Evolutionary conservation across 1,140 invertebrate species (phyloP).

Genomic region (Ladona fulva): DNA sequence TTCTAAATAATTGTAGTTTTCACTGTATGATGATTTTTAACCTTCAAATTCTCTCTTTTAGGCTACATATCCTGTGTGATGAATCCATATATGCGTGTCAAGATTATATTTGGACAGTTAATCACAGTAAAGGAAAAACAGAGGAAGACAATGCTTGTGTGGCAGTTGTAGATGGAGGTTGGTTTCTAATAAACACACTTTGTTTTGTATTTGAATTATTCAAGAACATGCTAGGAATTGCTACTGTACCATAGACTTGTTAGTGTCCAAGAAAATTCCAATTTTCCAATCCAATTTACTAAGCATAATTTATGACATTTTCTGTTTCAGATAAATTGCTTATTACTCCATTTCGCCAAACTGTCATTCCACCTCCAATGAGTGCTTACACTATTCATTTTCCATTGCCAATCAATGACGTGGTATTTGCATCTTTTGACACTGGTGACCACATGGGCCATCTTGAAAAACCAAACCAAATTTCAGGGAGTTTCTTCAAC

Average conservation of each 20-base stretch:
- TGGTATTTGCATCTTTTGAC: conserved; percentile 45
- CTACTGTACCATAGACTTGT: too few relatives aligned
- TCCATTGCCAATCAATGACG: conserved; percentile 44
- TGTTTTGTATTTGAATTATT: too few relatives aligned
- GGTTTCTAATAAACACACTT: conserved; percentile 16
- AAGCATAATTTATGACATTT: conserved; percentile 18
- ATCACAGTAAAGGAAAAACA: conserved; percentile 42
- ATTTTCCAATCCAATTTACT: conserved; percentile 17
- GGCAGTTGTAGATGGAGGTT: conserved; percentile 67
- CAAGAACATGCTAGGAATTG: too few relatives aligned
- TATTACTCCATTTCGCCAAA: conserved; percentile 60
- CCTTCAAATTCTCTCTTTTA: neutral
- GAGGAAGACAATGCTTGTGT: conserved; percentile 48
- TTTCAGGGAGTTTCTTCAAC: too few relatives aligned
- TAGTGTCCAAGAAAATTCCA: conserved; percentile 11
- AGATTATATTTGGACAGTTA: conserved; percentile 51
- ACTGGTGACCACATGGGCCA: neutral
- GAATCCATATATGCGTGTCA: conserved; percentile 47
- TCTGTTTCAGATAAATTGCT: conserved; percentile 43
- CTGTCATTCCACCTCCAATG: conserved; percentile 78
- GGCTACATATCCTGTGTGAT: conserved; percentile 47
- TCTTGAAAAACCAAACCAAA: too few relatives aligned
- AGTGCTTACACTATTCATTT: conserved; percentile 50
- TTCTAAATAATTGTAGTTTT: neutral
- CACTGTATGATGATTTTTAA: neutral